Evolutionary conservation across 2,888 invertebrate species (phyloP).

Genomic region (Ephialtes manifestator): DNA sequence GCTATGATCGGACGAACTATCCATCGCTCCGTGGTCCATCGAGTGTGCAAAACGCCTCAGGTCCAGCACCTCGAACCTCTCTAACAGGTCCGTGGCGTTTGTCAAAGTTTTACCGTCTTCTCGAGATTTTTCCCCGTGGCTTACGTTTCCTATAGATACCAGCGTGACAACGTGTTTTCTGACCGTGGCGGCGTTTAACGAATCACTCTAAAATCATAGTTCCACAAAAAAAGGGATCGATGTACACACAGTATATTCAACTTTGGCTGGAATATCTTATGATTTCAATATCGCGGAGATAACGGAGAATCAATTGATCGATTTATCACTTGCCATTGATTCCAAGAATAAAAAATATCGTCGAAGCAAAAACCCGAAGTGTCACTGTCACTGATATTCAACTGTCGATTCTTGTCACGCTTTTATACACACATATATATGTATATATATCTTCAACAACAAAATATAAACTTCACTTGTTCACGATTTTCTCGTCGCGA

Average conservation of each 20-base stretch:
- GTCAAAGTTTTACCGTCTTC: constrained; percentile 62
- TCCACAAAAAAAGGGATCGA: not conserved
- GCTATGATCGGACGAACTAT: constrained; percentile 86
- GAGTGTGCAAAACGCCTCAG: constrained; percentile 72
- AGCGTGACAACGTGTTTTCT: constrained; percentile 65
- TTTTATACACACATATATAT: constrained; percentile 35
- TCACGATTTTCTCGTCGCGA: constrained; percentile 42
- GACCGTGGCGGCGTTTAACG: constrained; percentile 32
- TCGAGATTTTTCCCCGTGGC: constrained; percentile 58
- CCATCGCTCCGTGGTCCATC: constrained; percentile 85
- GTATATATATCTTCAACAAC: constrained; percentile 2
- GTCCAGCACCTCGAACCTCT: constrained; percentile 71
- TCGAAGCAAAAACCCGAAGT: constrained; percentile 57
- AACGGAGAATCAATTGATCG: constrained; percentile 27
- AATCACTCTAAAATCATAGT: constrained; percentile 63
- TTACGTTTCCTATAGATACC: constrained; percentile 59
- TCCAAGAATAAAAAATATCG: constrained; percentile 6
- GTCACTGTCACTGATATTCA: constrained; percentile 75
- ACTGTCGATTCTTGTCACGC: constrained; percentile 46
- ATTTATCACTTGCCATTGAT: constrained; percentile 38
- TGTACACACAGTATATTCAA: not conserved
- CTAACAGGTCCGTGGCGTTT: constrained; percentile 69
- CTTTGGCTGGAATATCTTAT: not conserved
- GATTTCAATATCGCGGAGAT: not conserved
- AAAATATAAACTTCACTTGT: constrained; percentile 63